Evolutionary conservation across 2,113 vertebrate species (phyloP), one percentile per base, ranked within the genome.

Genomic region (Notothenia rossii): DNA sequence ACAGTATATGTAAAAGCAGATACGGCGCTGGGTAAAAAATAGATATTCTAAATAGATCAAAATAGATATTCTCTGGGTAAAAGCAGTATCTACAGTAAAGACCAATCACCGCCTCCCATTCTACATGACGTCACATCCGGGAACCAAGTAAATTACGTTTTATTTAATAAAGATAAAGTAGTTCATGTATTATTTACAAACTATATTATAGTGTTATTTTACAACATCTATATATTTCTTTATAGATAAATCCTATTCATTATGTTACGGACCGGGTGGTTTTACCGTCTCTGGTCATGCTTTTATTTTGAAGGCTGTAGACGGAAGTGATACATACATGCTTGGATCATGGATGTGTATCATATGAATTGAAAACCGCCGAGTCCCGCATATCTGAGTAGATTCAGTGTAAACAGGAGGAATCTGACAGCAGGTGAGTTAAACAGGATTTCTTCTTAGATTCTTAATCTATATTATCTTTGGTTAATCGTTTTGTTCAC

Each of bases 221-320:
- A 25, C 4, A 50, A 18, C 2, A 29, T 14, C 13, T 20, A 11
- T 0, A 0, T 0, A 54, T 2, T 20, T 2, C 0, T 2, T 40
- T 12, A 20, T 36, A 18, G 1, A 18, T 29, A 3, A 17, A 49
- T 49, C 2, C 15, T 5, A 40, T 40, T 40, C 36, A 40, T 40
- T 40, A 40, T 40, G 5, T 40, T 40, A 7, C 36, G 36, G 29
- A 29, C 29, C 29, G 29, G 36, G 36, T 40, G 7, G 36, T 40
- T 40, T 40, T 54, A 1, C 1, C 0, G 1, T 0, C 4, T 1
- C 9, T 1, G 3, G 0, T 0, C 0, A 3, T 15, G 17, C 15
- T 74, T 72, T 86, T 78, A 74, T 48, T 78, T 36, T 83, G 74
- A 79, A 81, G 36, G 14, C 5, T 2, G 0, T 0, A 0, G 1